A percentile compares a stretch with the other conserved stretches of the same genome.
Conservation (phyloP, 2,113 vertebrate genomes). For the Vulpes vulpes region DNA sequence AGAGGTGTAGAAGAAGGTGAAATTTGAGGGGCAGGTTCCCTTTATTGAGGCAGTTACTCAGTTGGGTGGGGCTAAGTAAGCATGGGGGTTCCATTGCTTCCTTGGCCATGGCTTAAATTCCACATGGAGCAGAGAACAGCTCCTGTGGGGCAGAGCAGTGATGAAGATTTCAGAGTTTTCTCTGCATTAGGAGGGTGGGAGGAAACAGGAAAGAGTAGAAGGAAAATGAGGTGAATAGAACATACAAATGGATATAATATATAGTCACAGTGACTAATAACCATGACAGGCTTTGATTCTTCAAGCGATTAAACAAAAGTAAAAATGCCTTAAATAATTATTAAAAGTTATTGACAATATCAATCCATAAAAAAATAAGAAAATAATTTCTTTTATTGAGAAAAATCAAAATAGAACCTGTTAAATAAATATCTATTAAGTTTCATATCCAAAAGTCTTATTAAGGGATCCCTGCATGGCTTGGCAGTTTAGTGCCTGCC, state of each 20-base stretch:
- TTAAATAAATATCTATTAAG: constrained; percentile 14
- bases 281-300: background rate
- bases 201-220: background rate
- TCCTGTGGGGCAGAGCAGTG: background rate
- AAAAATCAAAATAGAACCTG: background rate
- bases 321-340: constrained; percentile 15
- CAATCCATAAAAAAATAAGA: background rate
- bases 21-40: background rate
- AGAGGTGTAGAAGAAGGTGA: background rate
- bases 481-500: no score
- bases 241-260: background rate
- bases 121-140: background rate
- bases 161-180: background rate
- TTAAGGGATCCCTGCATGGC: no score
- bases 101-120: background rate
- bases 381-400: background rate
- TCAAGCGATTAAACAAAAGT: background rate
- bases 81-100: no score
- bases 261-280: background rate
- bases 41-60: background rate
- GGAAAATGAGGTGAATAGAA: background rate
- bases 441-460: background rate
- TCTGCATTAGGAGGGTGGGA: background rate
- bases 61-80: background rate
- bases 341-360: background rate